phyloP scores from a whole-genome alignment of 2,113 vertebrate species.

The Pitta sordida region DNA sequence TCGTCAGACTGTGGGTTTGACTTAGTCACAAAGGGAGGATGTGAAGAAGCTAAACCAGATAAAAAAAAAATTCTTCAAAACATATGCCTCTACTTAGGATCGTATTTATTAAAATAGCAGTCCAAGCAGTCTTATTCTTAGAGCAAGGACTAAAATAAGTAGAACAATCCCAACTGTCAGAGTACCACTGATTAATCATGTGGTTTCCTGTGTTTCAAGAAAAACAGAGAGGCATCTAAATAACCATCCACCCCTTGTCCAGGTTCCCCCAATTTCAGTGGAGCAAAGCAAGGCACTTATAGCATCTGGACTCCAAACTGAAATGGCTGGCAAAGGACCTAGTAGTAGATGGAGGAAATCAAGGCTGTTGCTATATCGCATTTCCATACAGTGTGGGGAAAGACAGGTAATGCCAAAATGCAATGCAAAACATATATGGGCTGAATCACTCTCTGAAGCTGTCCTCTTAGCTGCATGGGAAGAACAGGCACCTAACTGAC shows the following conservation, averaged over 20 bases:
- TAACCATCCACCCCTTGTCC: not conserved
- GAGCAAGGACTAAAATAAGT: constrained; percentile 8
- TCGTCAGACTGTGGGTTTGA: not conserved
- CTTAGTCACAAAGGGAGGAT: constrained; percentile 42
- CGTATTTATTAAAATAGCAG: constrained; percentile 11
- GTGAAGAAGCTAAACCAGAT: not conserved
- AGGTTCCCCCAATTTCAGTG: not conserved
- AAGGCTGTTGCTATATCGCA: not conserved
- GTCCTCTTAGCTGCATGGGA: not conserved
- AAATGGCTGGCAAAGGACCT: not conserved
- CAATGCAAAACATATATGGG: not conserved
- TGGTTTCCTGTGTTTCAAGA: not conserved
- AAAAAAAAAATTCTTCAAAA: constrained; percentile 20
- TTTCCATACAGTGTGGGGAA: not conserved
- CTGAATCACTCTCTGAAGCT: not conserved
- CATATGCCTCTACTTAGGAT: constrained; percentile 5
- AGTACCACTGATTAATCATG: not conserved
- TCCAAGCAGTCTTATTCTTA: constrained; percentile 23
- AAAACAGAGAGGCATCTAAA: not conserved
- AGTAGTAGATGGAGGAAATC: not conserved
- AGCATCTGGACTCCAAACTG: not conserved
- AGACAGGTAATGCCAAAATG: not conserved
- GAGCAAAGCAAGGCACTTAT: not conserved
- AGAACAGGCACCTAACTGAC: not conserved
- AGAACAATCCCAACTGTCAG: not conserved